Percentiles rank a stretch among this genome's conserved stretches.
Evolutionary conservation across 1,140 invertebrate genomes (phyloP).

Genomic region (Ostrea denselamellosa): DNA sequence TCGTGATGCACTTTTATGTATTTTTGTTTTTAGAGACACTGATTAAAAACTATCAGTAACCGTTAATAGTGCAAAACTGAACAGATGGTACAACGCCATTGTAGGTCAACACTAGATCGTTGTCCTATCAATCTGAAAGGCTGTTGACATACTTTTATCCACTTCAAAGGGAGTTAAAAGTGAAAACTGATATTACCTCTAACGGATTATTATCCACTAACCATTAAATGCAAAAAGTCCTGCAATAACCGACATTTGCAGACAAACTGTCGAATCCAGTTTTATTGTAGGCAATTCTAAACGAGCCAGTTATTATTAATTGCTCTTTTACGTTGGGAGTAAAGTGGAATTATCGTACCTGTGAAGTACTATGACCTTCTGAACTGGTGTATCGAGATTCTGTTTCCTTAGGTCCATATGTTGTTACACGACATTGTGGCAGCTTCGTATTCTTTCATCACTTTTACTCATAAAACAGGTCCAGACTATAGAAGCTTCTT

Average conservation of each 20-base stretch:
- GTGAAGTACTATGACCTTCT: neutral
- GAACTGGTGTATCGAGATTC: neutral
- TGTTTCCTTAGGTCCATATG: neutral
- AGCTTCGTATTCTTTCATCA: no score
- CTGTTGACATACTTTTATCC: neutral
- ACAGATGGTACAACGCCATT: neutral
- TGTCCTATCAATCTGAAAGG: neutral
- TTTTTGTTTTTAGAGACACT: no score
- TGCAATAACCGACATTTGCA: neutral
- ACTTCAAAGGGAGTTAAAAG: conserved; percentile 24
- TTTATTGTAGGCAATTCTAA: neutral
- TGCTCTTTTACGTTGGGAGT: conserved; percentile 3
- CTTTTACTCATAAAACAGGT: no score
- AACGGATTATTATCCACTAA: conserved; percentile 3
- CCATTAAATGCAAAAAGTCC: neutral
- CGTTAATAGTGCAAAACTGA: neutral
- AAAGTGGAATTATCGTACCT: neutral
- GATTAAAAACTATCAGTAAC: no score
- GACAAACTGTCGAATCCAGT: neutral
- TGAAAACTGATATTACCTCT: neutral
- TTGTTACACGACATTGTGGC: no score
- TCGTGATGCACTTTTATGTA: no score
- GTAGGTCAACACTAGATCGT: neutral
- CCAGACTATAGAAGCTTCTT: no score
- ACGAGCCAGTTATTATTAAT: conserved; percentile 8